Evolutionary conservation across 2,888 invertebrate species (phyloP), one percentile per base, ranked within the genome.

Genomic region (Drosophila niveifrons): DNA sequence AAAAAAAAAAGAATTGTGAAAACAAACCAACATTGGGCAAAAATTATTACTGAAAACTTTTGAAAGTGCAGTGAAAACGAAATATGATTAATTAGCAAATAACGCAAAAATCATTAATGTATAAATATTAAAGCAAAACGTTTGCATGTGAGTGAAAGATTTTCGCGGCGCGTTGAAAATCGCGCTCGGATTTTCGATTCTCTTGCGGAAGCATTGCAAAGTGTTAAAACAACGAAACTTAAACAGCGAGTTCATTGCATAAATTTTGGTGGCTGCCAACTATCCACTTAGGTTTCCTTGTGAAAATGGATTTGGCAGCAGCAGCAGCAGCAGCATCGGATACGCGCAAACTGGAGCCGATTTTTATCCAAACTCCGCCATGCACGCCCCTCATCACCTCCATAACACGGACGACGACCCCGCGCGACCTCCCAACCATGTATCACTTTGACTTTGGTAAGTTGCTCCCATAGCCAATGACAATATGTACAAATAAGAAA

Each of bases 11-110:
- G 39, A 78, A 75, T 72, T 72, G 82, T 85, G 78, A 70, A 78
- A 82, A 73, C 48, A 74, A 65, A 59, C 53, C 68, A 68, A 70
- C 74, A 85, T 87, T 87, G 66, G 69, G 73, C 71, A 81, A 87
- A 81, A 81, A 78, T 57, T 75, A 71, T 88, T 88, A 59, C 87
- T 59, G 86, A 78, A 56, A 56, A 56, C 78, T 80, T 84, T 86
- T 84, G 89, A 89, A 86, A 89, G 88, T 86, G 89, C 82, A 89
- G 85, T 84, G 85, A 89, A 87, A 86, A 84, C 82, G 85, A 89
- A 87, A 84, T 84, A 85, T 84, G 89, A 84, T 85, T 85, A 89
- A 85, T 85, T 85, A 81, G 80, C 75, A 78, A 75, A 78, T 65
- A 66, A 68, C 66, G 66, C 72, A 81, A 81, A 73, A 84, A 82